A percentile compares a stretch with the other conserved stretches of the same genome.
Evolutionary conservation across 2,113 vertebrate genomes (phyloP).

Genomic region (Indicator maculatus): DNA sequence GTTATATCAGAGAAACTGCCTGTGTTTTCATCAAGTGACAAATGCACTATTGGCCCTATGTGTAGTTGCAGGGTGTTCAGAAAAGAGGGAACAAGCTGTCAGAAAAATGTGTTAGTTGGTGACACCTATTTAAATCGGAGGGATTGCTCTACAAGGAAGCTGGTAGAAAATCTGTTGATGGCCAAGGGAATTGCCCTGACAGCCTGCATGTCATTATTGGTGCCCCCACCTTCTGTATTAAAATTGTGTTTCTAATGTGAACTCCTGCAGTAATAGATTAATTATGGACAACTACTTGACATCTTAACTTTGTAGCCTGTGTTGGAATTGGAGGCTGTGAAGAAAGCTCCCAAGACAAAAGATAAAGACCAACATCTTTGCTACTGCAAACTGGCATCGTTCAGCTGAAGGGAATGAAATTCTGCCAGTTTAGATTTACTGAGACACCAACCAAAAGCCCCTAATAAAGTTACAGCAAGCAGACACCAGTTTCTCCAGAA

Average conservation of each 20-base stretch:
- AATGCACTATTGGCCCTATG: accelerated
- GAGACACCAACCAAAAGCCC: background rate
- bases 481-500: background rate
- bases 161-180: background rate
- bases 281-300: background rate
- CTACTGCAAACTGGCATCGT: background rate
- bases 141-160: background rate
- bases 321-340: accelerated
- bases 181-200: background rate
- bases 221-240: background rate
- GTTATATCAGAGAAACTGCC: too few relatives aligned
- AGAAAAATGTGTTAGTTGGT: background rate
- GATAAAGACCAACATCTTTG: accelerated
- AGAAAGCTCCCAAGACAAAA: background rate
- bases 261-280: background rate
- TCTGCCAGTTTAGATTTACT: background rate
- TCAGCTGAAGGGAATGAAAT: background rate
- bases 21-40: background rate
- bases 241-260: background rate
- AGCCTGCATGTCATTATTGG: background rate
- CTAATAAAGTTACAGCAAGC: background rate
- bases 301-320: background rate
- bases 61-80: background rate
- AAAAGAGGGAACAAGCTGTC: background rate
- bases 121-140: background rate